These are phyloP conservation scores for Castor canadensis DNA, from an alignment of 2,113 vertebrate species.

Conservation along the genomic window DNA sequence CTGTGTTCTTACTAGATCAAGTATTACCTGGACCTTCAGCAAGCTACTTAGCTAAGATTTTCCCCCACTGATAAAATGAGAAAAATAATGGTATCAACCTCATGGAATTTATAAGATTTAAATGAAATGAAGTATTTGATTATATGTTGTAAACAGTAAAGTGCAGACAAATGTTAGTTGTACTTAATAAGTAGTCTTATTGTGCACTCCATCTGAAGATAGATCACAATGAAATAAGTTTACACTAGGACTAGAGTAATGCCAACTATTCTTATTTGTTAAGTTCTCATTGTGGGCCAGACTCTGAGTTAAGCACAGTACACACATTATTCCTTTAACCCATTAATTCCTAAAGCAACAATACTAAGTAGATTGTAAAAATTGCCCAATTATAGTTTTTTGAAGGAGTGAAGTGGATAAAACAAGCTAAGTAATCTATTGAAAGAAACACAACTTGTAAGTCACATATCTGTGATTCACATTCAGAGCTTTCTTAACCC, in stretches of 20 bases:
- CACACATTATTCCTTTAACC: background rate
- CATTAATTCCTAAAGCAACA: conserved; percentile 14
- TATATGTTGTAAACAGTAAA: background rate
- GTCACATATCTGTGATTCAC: background rate
- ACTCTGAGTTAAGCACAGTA: background rate
- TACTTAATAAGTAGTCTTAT: background rate
- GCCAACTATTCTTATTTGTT: background rate
- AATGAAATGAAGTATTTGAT: background rate
- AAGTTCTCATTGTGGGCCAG: background rate
- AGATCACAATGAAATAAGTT: background rate
- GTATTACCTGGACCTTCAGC: background rate
- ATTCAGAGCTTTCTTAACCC: background rate
- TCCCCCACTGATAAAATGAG: background rate
- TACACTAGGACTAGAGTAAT: background rate
- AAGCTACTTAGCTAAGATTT: background rate
- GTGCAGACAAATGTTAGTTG: background rate
- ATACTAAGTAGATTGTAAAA: background rate
- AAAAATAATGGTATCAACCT: background rate
- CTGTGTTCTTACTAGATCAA: background rate
- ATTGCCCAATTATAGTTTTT: background rate
- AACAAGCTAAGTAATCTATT: background rate
- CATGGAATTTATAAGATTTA: background rate
- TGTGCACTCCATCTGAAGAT: background rate
- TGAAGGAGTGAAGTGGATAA: background rate
- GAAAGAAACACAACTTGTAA: background rate